Evolutionary conservation across 2,113 vertebrate species (phyloP), one percentile per base, ranked within the genome.

Genomic region (Gobio gobio): DNA sequence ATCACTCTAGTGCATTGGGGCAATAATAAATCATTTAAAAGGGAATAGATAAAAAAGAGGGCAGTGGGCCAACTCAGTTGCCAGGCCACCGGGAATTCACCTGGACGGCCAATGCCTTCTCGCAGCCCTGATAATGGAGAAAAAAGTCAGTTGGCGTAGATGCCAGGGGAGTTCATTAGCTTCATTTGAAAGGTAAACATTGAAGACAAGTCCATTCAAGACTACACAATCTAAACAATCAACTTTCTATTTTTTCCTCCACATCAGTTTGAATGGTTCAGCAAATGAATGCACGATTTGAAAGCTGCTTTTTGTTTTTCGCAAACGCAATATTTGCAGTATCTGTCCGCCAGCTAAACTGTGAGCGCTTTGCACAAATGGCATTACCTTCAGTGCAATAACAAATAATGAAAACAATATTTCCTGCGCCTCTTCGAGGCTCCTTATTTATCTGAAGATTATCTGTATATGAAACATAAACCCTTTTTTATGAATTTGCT

Each of bases 381-480:
- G 78, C 59, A 81, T 68, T 81, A 68, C 18, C 79, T 70, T 45
- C 63, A 51, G 26, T n/a, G 18, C 63, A 82, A 82, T 68, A 82
- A 82, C 61, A 66, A 66, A 81, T 81, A 81, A 64, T 66, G 79
- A 82, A 82, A 82, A 68, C 79, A 82, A 82, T 82, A 82, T 82
- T 70, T 82, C 47, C 26, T 2, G 5, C 4, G 14, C n/a, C 59
- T 80, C 40, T 63, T 78, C 13, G 61, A 47, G 45, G 61, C 63
- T 51, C 26, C 24, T 68, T 82, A 54, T 82, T 82, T 82, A 82
- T 82, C 54, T 70, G 63, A 82, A 54, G 79, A 82, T 82, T 36
- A 68, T 82, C 43, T 51, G 33, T 68, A 70, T 68, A 54, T 51
- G 79, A 82, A 82, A 82, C 79, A 14, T 82, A 82, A 81, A 82